Base-by-base conservation (phyloP, 2,113 vertebrate genomes). In the Thalassoma bifasciatum region DNA sequence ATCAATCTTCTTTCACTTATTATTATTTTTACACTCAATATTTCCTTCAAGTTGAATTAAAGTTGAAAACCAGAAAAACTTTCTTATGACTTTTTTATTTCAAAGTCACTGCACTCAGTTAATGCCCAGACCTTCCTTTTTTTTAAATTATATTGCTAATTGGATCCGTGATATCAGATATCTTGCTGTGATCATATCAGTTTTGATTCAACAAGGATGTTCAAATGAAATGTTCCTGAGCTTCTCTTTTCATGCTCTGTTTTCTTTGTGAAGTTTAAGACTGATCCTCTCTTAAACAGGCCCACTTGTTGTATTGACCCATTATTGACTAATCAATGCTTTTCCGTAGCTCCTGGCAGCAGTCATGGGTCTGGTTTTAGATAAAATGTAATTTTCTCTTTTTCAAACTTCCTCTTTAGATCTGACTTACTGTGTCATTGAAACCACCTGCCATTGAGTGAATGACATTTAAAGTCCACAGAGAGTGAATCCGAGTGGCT, bases 291-390 rank as follows among this genome's bases (percentile, higher is more conserved):
- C 24, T 75, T 70, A 75, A 83, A 72, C 53, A 50, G 58, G 30
- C 50, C 58, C 50, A 72, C 77, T 72, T 83, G 65, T 64, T 61
- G 61, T 80, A 85, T 83, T 66, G 86, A 85, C 34, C 38, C 23
- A 0, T 72, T 78, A 72, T 81, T 72, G 77, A 80, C 57, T 68
- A 34, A 49, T 65, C 62, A 72, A 75, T 77, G 56, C 67, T 71
- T 68, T 77, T 47, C 40, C 0, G 1, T 8, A 19, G 46, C 42
- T 63, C 64, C 52, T 67, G 63, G 44, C 37, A 70, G 66, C 56
- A 75, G 30, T 49, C 21, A 78, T 46, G 21, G 38, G 17, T 37
- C 54, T 34, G 50, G 37, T 66, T 82, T 72, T 51, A 62, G 73
- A 65, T 62, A 40, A 77, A 68, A 54, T 44, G 51, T 66, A 8